Conservation (phyloP, 2,888 invertebrate species). For the Xestobium rufovillosum region DNA sequence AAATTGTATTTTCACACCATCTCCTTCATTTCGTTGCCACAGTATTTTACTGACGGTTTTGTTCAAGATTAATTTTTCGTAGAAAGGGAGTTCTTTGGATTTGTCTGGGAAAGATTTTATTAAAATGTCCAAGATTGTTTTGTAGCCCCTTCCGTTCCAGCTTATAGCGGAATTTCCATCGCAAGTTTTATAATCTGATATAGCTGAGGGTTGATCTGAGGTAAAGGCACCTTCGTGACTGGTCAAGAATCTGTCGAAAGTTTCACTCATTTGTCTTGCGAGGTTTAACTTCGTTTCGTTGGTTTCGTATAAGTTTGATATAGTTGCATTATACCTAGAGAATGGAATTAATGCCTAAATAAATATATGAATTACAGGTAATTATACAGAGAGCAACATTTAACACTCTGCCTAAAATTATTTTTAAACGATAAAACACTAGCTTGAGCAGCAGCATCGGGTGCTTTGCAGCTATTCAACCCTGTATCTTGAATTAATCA, state of each 20-base stretch:
- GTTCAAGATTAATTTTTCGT: slow-evolving; percentile 27
- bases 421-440: too few species aligned
- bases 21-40: slow-evolving; percentile 17
- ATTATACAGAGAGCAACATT: too few species aligned
- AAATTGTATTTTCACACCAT: slow-evolving; percentile 41
- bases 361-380: too few species aligned
- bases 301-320: slow-evolving; percentile 19
- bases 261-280: slow-evolving; percentile 16
- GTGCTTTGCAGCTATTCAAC: too few species aligned
- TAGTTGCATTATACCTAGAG: slow-evolving; percentile 22
- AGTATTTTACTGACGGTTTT: slow-evolving; percentile 26
- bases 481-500: too few species aligned
- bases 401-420: too few species aligned
- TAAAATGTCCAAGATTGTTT: slow-evolving; percentile 56
- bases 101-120: slow-evolving; percentile 38
- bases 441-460: too few species aligned
- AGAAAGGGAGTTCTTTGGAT: slow-evolving; percentile 22
- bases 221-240: slow-evolving; percentile 46
- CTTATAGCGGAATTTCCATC: slow-evolving; percentile 60
- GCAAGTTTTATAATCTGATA: slow-evolving; percentile 58
- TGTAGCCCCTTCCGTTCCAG: slow-evolving; percentile 68
- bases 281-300: slow-evolving; percentile 19
- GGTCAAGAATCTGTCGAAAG: slow-evolving; percentile 24
- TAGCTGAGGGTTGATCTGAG: slow-evolving; percentile 58
- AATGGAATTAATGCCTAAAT: too few species aligned